Conservation (phyloP, 2,888 invertebrate genomes). For the Acheta domesticus region DNA sequence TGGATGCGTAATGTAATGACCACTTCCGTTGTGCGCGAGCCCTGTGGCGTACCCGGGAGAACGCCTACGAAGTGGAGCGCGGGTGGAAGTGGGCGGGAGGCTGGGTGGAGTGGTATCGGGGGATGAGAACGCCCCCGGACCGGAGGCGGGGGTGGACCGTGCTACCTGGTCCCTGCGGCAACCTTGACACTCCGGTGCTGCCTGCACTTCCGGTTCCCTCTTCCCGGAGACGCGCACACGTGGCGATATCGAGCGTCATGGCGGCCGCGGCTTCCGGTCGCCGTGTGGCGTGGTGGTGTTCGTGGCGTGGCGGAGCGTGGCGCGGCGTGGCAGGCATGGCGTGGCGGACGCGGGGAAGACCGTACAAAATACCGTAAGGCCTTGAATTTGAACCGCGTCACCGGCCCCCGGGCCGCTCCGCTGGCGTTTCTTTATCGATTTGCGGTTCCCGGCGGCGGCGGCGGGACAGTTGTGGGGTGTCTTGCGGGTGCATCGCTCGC, state of each 20-base stretch:
- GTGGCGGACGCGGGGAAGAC: slow-evolving; percentile 4
- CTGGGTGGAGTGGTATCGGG: neutral
- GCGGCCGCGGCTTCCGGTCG: neutral
- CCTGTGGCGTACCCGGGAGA: too few species aligned
- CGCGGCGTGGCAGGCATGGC: too few species aligned
- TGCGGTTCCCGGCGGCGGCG: neutral
- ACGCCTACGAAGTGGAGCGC: neutral
- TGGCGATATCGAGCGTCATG: slow-evolving; percentile 18
- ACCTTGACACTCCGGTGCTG: slow-evolving; percentile 6
- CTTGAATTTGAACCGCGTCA: slow-evolving; percentile 18
- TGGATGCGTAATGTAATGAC: slow-evolving; percentile 18
- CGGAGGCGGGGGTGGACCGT: neutral
- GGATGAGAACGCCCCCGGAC: neutral
- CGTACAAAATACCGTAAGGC: slow-evolving; percentile 18
- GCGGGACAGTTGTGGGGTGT: slow-evolving; percentile 18
- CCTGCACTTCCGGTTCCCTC: neutral
- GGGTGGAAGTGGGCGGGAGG: neutral
- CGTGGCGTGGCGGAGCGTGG: neutral
- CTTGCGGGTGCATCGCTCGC: neutral
- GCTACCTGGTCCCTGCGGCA: neutral
- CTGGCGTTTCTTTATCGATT: neutral
- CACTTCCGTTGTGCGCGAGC: neutral
- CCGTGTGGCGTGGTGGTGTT: neutral
- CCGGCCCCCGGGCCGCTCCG: neutral
- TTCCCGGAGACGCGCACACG: slow-evolving; percentile 18